Conservation (phyloP, 2,113 vertebrate species). For the Pachyramphus minor region DNA sequence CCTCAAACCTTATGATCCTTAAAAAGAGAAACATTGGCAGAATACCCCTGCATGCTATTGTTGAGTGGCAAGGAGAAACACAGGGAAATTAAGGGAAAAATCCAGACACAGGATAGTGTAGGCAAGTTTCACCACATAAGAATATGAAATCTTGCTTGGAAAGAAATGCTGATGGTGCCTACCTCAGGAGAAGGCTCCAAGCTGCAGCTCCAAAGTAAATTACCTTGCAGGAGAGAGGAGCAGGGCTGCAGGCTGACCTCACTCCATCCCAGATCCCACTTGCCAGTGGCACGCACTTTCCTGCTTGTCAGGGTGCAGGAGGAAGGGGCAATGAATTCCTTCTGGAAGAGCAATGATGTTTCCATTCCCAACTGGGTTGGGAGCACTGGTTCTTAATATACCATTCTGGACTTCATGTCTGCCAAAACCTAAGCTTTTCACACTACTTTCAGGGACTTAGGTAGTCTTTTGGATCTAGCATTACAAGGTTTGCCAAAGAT, state of each 20-base stretch:
- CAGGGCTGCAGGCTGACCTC: not conserved
- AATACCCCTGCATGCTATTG: not conserved
- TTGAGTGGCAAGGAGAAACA: not conserved
- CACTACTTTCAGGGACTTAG: not conserved
- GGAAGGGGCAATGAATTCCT: not conserved
- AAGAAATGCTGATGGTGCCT: not conserved
- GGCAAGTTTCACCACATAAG: not conserved
- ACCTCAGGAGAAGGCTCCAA: not conserved
- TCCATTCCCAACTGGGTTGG: not conserved
- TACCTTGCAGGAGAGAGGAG: not conserved
- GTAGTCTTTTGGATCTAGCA: not conserved
- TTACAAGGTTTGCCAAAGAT: slow-evolving; percentile 11
- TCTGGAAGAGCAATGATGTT: not conserved
- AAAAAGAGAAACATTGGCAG: rapidly evolving
- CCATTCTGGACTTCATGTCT: not conserved
- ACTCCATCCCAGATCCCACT: not conserved
- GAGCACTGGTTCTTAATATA: not conserved
- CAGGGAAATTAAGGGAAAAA: not conserved
- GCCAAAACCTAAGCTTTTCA: slow-evolving; percentile 4
- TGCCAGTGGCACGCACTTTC: not conserved
- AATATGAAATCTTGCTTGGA: not conserved
- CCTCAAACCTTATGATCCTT: not conserved
- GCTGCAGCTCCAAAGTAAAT: not conserved
- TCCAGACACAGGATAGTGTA: rapidly evolving
- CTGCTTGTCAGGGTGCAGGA: not conserved